Percentiles rank a stretch among this genome's conserved stretches.
Evolutionary conservation across 2,888 invertebrate genomes (phyloP).

Genomic region (Conops quadrifasciatus): DNA sequence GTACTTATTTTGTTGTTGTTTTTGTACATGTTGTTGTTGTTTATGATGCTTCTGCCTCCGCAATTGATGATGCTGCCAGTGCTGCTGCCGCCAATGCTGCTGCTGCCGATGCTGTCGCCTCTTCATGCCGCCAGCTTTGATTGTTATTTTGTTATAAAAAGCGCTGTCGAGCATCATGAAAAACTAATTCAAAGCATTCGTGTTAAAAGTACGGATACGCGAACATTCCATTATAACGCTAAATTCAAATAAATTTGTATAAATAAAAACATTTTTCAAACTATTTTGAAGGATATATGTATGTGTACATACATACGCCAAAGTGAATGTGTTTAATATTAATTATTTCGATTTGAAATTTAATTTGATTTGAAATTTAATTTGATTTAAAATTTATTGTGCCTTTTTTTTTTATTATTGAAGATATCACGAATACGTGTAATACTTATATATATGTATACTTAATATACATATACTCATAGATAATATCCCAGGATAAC

Average conservation of each 20-base stretch:
- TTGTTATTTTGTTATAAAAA: conserved; percentile 55
- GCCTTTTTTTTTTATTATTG: too few species aligned
- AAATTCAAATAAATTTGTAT: not conserved
- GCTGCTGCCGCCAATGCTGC: conserved; percentile 33
- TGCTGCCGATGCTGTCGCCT: conserved; percentile 31
- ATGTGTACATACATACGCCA: too few species aligned
- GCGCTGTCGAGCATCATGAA: conserved; percentile 56
- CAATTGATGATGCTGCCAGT: conserved; percentile 11
- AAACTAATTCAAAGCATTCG: conserved; percentile 59
- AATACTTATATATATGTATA: too few species aligned
- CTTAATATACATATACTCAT: too few species aligned
- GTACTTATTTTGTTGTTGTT: conserved; percentile 23
- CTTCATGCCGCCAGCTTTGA: conserved; percentile 20
- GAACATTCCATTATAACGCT: not conserved
- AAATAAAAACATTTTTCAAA: too few species aligned
- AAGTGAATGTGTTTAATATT: too few species aligned
- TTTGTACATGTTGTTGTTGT: conserved; percentile 22
- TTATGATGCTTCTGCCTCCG: conserved; percentile 11
- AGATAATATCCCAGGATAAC: too few species aligned
- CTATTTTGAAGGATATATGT: too few species aligned
- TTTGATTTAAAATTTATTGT: too few species aligned
- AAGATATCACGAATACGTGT: too few species aligned
- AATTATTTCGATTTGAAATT: too few species aligned
- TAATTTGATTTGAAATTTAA: too few species aligned
- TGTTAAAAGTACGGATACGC: conserved; percentile 55